These are phyloP conservation scores for Leptinotarsa defecta DNA, from an alignment of 1,140 invertebrate genomes.

Conservation along the genomic window DNA sequence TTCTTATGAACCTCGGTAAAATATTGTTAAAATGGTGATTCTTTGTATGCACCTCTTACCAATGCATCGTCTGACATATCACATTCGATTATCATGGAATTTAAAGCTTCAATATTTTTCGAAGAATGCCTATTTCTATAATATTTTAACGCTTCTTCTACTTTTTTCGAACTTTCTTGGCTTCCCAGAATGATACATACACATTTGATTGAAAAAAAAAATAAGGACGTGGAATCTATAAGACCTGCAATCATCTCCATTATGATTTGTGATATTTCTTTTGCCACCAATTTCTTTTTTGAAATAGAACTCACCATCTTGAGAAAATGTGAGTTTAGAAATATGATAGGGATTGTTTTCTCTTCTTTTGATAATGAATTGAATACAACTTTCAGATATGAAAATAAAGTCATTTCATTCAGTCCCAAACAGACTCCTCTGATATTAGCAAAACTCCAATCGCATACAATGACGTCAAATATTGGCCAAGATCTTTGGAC, in stretches of 20 bases:
- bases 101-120: not conserved
- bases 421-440: not conserved
- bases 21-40: not conserved
- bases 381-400: not conserved
- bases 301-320: not conserved
- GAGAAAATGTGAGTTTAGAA: not conserved
- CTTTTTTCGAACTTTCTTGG: not conserved
- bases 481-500: not conserved
- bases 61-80: not conserved
- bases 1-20: not conserved
- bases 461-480: constrained; percentile 2
- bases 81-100: not conserved
- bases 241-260: not conserved
- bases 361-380: not conserved
- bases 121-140: not conserved
- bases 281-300: not conserved
- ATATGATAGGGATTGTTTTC: not conserved
- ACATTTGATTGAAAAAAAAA: not conserved
- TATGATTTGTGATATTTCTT: not conserved
- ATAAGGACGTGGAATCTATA: not conserved
- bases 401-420: not conserved
- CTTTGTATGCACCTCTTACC: not conserved
- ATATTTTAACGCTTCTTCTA: not conserved
- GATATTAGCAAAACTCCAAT: constrained; percentile 5
- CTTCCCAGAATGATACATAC: not conserved